Evolutionary conservation across 1,140 invertebrate genomes (phyloP), one percentile per base, ranked within the genome.

Genomic region (Elysia chlorotica): DNA sequence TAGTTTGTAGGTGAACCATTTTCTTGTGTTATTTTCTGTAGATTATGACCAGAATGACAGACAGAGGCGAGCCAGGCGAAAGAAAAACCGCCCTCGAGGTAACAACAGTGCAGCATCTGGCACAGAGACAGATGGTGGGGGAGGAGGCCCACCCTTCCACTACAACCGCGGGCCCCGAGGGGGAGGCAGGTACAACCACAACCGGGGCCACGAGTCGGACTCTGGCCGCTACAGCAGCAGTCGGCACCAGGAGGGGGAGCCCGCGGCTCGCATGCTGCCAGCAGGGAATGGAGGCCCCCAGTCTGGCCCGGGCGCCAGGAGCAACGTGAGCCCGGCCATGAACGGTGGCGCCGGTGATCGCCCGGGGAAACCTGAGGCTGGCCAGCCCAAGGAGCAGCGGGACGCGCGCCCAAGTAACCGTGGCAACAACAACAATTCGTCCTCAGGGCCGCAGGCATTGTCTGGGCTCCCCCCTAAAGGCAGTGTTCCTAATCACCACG

Each of bases 81-180:
- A 78, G 41, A 77, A 77, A 54, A 78, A 81, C 36, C 65, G 76
- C 31, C 63, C 69, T 10, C 74, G 79, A 65, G 81, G 81, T 25
- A 83, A 81, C 71, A 78, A 77, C 33, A 79, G 82, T 67, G 77
- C 79, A 25, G 80, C 81, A 10, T 84, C 83, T 17, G 85, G 83
- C 33, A 86, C 85, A 37, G 85, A 86, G 73, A 85, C 85, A 0
- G 85, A 86, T 70, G 85, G 81, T 54, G 84, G 83, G 79, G 79
- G 82, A 25, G 82, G 82, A 35, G 84, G 82, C 71, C 83, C 81
- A 53, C 74, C 80, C 14, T 71, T 75, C 17, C 74, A 77, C 21
- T 66, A 74, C 48, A 48, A 38, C 23, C 65, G 35, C 19, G 59
- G 31, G 25, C 41, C 66, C 25, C 37, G 66, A 57, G 59, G 67